phyloP scores from a whole-genome alignment of 1,140 invertebrate species.

The Eriosoma lanigerum region DNA sequence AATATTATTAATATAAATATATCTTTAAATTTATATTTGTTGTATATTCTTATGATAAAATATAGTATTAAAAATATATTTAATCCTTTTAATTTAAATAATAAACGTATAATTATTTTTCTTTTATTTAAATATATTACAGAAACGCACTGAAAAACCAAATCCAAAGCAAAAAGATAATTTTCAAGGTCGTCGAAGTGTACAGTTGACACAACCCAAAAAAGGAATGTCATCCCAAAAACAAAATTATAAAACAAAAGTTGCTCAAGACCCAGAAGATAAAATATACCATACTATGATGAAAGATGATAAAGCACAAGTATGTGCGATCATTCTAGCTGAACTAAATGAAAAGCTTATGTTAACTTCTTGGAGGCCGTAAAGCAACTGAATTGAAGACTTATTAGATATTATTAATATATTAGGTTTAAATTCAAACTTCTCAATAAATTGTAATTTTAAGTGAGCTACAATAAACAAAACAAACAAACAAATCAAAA shows the following conservation, averaged over 20 bases:
- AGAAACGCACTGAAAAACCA: constrained; percentile 47
- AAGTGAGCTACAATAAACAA: background rate
- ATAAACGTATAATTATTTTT: background rate
- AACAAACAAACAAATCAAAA: constrained; percentile 7
- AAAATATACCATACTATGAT: constrained; percentile 51
- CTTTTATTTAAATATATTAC: background rate
- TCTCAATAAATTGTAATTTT: background rate
- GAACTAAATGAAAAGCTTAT: constrained; percentile 73
- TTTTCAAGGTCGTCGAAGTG: constrained; percentile 1
- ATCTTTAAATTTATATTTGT: background rate
- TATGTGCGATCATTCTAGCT: constrained; percentile 67
- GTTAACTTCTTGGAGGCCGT: constrained; percentile 66
- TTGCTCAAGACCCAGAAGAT: constrained; percentile 38
- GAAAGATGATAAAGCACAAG: constrained; percentile 58
- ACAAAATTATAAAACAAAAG: constrained; percentile 34
- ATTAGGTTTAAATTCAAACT: background rate
- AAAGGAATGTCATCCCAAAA: constrained; percentile 9
- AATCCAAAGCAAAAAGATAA: constrained; percentile 36
- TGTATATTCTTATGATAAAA: background rate
- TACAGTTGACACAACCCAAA: constrained; percentile 42
- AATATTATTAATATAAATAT: too few relatives aligned
- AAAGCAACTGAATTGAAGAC: background rate
- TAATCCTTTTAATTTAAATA: background rate
- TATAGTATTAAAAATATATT: background rate
- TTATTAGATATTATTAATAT: background rate